Percentiles rank a stretch among this genome's conserved stretches.
These are phyloP conservation scores for Melanerpes formicivorus DNA, from an alignment of 2,113 vertebrate species.

Conservation along the genomic window DNA sequence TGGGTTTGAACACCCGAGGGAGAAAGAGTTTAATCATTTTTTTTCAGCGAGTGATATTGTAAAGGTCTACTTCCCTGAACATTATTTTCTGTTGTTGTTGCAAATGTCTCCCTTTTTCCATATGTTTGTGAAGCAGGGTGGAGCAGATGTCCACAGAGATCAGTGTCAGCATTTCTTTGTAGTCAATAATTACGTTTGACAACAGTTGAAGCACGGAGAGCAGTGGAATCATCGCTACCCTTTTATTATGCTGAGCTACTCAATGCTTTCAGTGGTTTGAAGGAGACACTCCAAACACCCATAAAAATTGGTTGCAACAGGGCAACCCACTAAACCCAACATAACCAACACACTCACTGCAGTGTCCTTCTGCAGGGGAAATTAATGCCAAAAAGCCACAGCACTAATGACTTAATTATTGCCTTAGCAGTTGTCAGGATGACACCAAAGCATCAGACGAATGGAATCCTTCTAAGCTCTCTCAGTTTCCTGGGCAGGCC, in stretches of 20 bases:
- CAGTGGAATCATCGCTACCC: constrained; percentile 12
- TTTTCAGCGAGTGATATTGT: not conserved
- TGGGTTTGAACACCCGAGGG: not conserved
- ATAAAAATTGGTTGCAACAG: constrained; percentile 12
- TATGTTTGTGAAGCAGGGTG: not conserved
- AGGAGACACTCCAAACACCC: not conserved
- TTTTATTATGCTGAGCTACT: constrained; percentile 17
- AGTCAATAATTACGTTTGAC: constrained; percentile 31
- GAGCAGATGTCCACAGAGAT: not conserved
- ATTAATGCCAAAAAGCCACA: not conserved
- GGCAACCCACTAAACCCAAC: not conserved
- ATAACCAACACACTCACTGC: not conserved
- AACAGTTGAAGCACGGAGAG: not conserved
- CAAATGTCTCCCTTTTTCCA: constrained; percentile 16
- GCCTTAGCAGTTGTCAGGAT: not conserved
- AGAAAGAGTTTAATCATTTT: not conserved
- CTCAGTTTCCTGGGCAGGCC: not conserved
- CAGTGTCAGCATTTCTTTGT: not conserved
- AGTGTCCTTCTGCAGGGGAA: not conserved
- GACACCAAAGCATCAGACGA: not conserved
- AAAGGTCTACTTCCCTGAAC: not conserved
- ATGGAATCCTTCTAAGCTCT: not conserved
- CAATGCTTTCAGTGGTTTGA: constrained; percentile 24
- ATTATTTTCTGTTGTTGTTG: not conserved
- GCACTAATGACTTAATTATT: constrained; percentile 28